Evolutionary conservation across 2,888 invertebrate species (phyloP).

Genomic region (Chironomus riparius): DNA sequence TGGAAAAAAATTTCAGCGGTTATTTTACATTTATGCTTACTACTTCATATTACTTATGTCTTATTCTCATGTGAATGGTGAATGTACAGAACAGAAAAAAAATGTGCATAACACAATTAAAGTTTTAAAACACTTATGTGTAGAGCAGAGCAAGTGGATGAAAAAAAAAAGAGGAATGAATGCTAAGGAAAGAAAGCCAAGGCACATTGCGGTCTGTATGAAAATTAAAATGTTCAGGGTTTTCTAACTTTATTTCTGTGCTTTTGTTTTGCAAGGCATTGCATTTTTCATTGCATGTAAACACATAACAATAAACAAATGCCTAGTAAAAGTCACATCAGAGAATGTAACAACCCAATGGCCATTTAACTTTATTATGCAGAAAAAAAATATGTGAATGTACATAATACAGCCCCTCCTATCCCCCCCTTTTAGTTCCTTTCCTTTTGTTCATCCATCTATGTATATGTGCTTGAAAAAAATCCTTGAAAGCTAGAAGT

Average conservation of each 20-base stretch:
- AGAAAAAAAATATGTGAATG: not conserved
- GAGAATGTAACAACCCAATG: slow-evolving; percentile 11
- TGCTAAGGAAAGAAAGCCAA: not conserved
- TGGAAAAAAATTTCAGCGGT: too few relatives aligned
- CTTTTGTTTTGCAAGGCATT: not conserved
- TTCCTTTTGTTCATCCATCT: too few relatives aligned
- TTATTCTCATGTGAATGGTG: too few relatives aligned
- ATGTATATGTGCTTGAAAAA: not conserved
- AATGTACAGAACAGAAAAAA: not conserved
- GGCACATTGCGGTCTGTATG: not conserved
- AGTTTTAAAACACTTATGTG: not conserved
- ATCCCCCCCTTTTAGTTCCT: too few relatives aligned
- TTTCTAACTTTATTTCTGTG: not conserved
- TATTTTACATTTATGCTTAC: too few relatives aligned
- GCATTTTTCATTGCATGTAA: not conserved
- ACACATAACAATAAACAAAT: not conserved
- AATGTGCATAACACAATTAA: not conserved
- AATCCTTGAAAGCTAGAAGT: slow-evolving; percentile 4
- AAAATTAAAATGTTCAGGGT: not conserved
- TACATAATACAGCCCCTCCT: too few relatives aligned
- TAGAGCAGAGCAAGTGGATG: not conserved
- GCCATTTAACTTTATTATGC: slow-evolving; percentile 18
- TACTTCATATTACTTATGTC: too few relatives aligned
- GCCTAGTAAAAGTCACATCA: slow-evolving; percentile 1
- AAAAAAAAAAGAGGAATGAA: not conserved